Base-by-base conservation (phyloP, 1,140 invertebrate genomes). In the Bacillus rossius region DNA sequence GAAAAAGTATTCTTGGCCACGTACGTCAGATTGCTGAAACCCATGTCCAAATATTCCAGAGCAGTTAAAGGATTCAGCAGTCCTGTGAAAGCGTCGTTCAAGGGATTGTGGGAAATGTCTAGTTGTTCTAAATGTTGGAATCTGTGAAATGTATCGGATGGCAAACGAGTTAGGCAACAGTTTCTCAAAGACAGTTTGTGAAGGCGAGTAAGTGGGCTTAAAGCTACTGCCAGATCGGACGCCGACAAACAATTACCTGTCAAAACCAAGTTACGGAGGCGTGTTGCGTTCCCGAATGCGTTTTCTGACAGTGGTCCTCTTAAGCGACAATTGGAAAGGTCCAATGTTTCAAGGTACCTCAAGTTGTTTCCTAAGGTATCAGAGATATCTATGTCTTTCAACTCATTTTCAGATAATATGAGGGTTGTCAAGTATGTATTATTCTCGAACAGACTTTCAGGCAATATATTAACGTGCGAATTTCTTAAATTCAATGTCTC, bases 1-100 rank as follows among this genome's bases (percentile, higher is more conserved):
- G 82, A 79, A 67, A 88, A 88, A 2, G 84, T 84, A 4, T 82
- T 77, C 20, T 80, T 83, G 8, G 81, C 80, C 26, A 87, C 79
- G 58, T 83, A 76, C 1, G 82, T 83, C 8, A 88, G 71, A 67
- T 84, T 82, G 70, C 85, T 85, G 63, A 86, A 86, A 7, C 85
- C 84, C 84, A 88, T 88, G 65, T 88, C 85, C 8, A 88, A 71
- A 66, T 83, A 84, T 71, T 86, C 81, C 10, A 88, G 70, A 19
- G 81, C 81, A 38, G 81, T 79, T 1, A 88, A 67, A 0, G 85
- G 85, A 1, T 81, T 81, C n/a, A 87, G 69, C 14, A 87, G 67
- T 64, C 75, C 79, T 13, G 83, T 83, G 65, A 87, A 87, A 0
- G 83, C 85, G 65, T 87, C 81, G 22, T 81, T 80, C 0, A 88